These are phyloP conservation scores for Thera britannica DNA, from an alignment of 2,888 invertebrate genomes.

Conservation along the genomic window DNA sequence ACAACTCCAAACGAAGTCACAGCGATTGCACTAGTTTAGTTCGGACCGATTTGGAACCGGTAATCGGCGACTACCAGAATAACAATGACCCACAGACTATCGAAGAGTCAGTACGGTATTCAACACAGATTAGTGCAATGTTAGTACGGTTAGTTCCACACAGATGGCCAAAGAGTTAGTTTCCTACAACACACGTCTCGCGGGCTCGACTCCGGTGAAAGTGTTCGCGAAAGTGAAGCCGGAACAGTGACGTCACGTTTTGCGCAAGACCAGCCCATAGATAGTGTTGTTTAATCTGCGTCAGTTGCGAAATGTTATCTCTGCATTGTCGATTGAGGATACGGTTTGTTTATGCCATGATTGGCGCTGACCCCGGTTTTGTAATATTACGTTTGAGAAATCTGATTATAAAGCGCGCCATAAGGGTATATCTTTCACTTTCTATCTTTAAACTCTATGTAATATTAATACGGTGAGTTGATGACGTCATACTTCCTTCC, in stretches of 20 bases:
- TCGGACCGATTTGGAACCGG: slow-evolving; percentile 51
- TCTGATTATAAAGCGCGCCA: slow-evolving; percentile 28
- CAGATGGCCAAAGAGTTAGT: slow-evolving; percentile 24
- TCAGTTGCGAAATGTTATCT: slow-evolving; percentile 76
- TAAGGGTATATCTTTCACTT: slow-evolving; percentile 11
- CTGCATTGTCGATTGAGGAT: slow-evolving; percentile 61
- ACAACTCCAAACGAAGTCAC: not conserved
- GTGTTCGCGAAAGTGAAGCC: slow-evolving; percentile 84
- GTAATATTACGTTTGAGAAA: slow-evolving; percentile 41
- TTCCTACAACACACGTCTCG: slow-evolving; percentile 40
- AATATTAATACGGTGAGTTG: not conserved
- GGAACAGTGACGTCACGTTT: slow-evolving; percentile 82
- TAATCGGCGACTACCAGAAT: slow-evolving; percentile 57
- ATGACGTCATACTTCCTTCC: not conserved
- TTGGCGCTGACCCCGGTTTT: slow-evolving; percentile 34
- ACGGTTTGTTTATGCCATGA: slow-evolving; percentile 44
- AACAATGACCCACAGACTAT: slow-evolving; percentile 52
- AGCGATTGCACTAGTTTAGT: not conserved
- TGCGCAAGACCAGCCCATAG: slow-evolving; percentile 70
- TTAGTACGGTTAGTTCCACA: slow-evolving; percentile 16
- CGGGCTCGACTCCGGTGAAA: slow-evolving; percentile 71
- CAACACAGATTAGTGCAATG: slow-evolving; percentile 13
- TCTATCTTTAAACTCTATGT: slow-evolving; percentile 5
- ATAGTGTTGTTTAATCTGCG: slow-evolving; percentile 22
- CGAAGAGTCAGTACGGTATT: slow-evolving; percentile 17